Evolutionary conservation across 2,113 vertebrate genomes (phyloP), one percentile per base, ranked within the genome.

Genomic region (Entosphenus tridentatus): DNA sequence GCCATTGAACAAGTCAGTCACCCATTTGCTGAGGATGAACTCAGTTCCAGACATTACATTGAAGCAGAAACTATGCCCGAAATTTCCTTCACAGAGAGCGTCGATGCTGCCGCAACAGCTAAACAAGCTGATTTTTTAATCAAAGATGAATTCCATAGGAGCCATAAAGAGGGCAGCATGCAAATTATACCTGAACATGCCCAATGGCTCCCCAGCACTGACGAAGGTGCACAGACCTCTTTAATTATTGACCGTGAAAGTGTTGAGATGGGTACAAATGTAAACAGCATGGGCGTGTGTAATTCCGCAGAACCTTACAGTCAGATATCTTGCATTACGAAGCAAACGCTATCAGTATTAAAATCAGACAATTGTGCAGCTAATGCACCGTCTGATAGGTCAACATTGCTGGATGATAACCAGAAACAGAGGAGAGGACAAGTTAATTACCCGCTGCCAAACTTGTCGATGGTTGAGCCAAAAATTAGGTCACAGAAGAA

Each of bases 391-490:
- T 57, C 70, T 14, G 17, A 56, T 21, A 68, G 65, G 55, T 21
- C 57, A 9, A 71, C 2, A 68, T 72, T 9, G 72, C 74, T 1
- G 71, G 39, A 39, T 39, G 39, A 74, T 1, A 3, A 71, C 65
- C 16, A 72, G 58, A 87, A 72, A 57, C 86, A 85, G 0, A 82
- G 84, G 74, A 77, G 75, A 56, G 80, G 81, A 3, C 75, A 57
- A 57, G 78, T 84, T 71, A 85, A 79, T 76, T 80, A 83, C 74
- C 80, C 80, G 1, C 79, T 82, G 9, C 89, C 86, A 1, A 88
- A 96, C 76, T 85, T 93, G 71, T 91, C 91, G 68, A 87, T 87
- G 76, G 87, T 97, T 73, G 80, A 83, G 70, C 81, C 91, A 1
- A 75, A 78, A 56, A 83, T 97, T 14, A 79, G 68, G 67, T 83